Evolutionary conservation across 2,113 vertebrate species (phyloP).

Genomic region (Leucopsar rothschildi): DNA sequence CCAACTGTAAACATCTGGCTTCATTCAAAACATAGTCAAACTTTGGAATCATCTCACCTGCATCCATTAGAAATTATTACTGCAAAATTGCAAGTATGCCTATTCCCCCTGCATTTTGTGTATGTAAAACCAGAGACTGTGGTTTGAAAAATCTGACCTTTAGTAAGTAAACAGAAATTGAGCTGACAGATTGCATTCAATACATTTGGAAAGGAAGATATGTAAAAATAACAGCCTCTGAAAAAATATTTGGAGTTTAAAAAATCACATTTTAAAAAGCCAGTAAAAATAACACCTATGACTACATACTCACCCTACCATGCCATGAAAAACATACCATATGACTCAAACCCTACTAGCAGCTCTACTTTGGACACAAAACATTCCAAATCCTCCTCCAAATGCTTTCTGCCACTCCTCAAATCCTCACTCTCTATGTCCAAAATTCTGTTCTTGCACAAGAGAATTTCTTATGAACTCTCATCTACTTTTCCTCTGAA

Average conservation of each 20-base stretch:
- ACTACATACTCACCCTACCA: background rate
- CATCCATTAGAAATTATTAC: background rate
- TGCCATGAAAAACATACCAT: constrained; percentile 9
- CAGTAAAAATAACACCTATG: constrained; percentile 19
- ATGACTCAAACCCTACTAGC: background rate
- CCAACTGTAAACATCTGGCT: background rate
- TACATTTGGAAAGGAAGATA: background rate
- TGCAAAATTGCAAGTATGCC: background rate
- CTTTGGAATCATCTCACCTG: background rate
- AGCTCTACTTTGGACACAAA: background rate
- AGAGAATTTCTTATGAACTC: background rate
- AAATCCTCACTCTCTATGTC: background rate
- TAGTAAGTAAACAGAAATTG: constrained; percentile 13
- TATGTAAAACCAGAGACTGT: background rate
- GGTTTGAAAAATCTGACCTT: constrained; percentile 21
- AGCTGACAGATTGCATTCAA: constrained; percentile 19
- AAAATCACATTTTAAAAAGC: constrained; percentile 21
- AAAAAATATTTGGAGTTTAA: constrained; percentile 22
- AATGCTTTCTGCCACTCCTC: background rate
- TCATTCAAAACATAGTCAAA: background rate
- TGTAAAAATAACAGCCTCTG: constrained; percentile 21
- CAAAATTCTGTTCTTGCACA: background rate
- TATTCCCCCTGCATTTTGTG: background rate
- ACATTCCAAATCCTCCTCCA: background rate
- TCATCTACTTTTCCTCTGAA: background rate